phyloP scores from a whole-genome alignment of 2,797 vertebrate species.

The Erethizon dorsatum region DNA sequence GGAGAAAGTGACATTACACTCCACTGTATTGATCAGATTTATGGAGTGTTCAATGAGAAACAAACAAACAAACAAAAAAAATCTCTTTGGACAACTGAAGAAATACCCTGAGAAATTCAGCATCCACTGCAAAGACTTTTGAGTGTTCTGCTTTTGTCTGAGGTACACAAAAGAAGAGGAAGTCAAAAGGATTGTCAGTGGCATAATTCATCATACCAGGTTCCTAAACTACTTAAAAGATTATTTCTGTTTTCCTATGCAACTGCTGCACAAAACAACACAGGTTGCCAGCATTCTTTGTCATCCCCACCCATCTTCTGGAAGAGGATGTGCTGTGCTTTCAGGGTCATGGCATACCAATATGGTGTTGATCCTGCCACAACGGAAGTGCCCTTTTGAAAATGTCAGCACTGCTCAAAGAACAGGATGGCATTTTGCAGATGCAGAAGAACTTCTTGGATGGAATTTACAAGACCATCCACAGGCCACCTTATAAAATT shows the following conservation, averaged over 20 bases:
- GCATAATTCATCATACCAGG: too few species aligned
- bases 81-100: too few species aligned
- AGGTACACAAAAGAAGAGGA: too few species aligned
- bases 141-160: conserved; percentile 60
- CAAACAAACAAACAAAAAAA: too few species aligned
- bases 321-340: conserved; percentile 90
- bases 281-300: conserved; percentile 93
- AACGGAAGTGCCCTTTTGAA: conserved; percentile 94
- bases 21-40: conserved; percentile 94
- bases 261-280: too few species aligned
- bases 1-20: conserved; percentile 95
- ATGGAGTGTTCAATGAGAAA: conserved; percentile 87
- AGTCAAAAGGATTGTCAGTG: too few species aligned
- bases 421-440: conserved; percentile 90
- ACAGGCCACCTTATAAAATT: conserved; percentile 91
- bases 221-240: too few species aligned
- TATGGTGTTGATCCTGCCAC: conserved; percentile 96
- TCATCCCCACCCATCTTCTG: conserved; percentile 90
- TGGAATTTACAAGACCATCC: conserved; percentile 90
- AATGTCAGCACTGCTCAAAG: conserved; percentile 91
- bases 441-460: conserved; percentile 91
- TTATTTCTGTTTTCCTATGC: too few species aligned
- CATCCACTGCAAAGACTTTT: too few species aligned
- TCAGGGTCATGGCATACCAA: conserved; percentile 92
- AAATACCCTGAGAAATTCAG: too few species aligned